These are phyloP conservation scores for Lampris incognitus DNA, from an alignment of 2,113 vertebrate genomes.

Conservation along the genomic window DNA sequence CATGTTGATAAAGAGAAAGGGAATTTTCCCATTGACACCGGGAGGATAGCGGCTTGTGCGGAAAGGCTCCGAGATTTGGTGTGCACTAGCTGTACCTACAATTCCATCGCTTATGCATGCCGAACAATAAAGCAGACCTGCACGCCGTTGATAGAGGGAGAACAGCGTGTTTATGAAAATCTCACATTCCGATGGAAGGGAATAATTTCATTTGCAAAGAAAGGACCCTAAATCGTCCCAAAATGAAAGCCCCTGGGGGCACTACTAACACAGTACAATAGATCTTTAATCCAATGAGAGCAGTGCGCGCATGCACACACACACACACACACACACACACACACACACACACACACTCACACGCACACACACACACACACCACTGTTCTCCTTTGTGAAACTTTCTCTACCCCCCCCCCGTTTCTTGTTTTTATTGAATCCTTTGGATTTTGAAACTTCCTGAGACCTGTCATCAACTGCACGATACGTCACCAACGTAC, in stretches of 20 bases:
- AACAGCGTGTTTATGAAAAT: constrained; percentile 77
- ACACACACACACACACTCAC: neutral
- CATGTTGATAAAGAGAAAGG: constrained; percentile 32
- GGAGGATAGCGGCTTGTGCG: constrained; percentile 15
- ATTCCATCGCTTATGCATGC: constrained; percentile 36
- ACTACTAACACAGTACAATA: constrained; percentile 88
- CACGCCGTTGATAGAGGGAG: constrained; percentile 41
- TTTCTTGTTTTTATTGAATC: constrained; percentile 12
- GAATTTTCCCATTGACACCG: constrained; percentile 37
- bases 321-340: constrained; percentile 59
- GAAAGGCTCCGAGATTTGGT: constrained; percentile 26
- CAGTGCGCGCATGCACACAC: constrained; percentile 59
- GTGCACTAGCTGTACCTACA: constrained; percentile 31
- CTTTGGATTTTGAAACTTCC: neutral
- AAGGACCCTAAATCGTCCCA: constrained; percentile 85
- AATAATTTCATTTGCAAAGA: constrained; percentile 87
- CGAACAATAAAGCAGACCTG: constrained; percentile 55
- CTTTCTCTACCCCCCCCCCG: neutral
- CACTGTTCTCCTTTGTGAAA: neutral
- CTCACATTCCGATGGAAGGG: constrained; percentile 75
- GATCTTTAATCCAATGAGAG: constrained; percentile 85
- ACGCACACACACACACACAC: constrained; percentile 6
- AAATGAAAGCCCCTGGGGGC: constrained; percentile 88
- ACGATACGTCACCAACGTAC: neutral
- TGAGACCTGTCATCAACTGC: neutral